phyloP scores from a whole-genome alignment of 2,113 vertebrate genomes.

The Platycercus adscitus region DNA sequence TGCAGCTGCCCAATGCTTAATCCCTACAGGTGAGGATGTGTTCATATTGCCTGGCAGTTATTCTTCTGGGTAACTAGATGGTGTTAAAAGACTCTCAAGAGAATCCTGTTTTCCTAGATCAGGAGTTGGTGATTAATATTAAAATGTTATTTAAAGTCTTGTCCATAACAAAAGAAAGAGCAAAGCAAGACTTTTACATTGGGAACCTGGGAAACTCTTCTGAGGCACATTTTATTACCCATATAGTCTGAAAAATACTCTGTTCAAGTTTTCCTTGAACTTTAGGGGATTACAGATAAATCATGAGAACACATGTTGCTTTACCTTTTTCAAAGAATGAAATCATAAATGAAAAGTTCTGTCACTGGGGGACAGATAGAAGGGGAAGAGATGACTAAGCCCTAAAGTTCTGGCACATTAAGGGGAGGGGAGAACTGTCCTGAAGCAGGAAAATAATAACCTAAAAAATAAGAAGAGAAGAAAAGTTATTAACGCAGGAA shows the following conservation, averaged over 20 bases:
- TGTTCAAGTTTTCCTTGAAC: slow-evolving; percentile 27
- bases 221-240: slow-evolving; percentile 9
- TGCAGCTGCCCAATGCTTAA: background rate
- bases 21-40: background rate
- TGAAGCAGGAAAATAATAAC: slow-evolving; percentile 55
- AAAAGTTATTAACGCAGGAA: slow-evolving; percentile 12
- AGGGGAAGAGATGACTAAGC: slow-evolving; percentile 23
- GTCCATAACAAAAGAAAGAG: background rate
- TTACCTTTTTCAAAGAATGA: slow-evolving; percentile 4
- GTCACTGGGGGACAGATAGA: background rate
- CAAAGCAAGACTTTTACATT: slow-evolving; percentile 1
- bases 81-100: background rate
- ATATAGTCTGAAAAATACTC: background rate
- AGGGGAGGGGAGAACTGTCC: slow-evolving; percentile 25
- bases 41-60: background rate
- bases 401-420: slow-evolving; percentile 32
- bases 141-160: slow-evolving; percentile 27
- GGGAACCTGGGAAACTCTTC: background rate
- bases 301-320: slow-evolving; percentile 18
- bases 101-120: slow-evolving; percentile 7
- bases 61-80: background rate
- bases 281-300: background rate
- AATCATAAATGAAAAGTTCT: slow-evolving; percentile 38
- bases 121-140: background rate
- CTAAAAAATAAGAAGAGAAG: slow-evolving; percentile 45